A percentile compares a stretch with the other conserved stretches of the same genome.
Conservation (phyloP, 2,888 invertebrate genomes). For the Dasypolia templi region DNA sequence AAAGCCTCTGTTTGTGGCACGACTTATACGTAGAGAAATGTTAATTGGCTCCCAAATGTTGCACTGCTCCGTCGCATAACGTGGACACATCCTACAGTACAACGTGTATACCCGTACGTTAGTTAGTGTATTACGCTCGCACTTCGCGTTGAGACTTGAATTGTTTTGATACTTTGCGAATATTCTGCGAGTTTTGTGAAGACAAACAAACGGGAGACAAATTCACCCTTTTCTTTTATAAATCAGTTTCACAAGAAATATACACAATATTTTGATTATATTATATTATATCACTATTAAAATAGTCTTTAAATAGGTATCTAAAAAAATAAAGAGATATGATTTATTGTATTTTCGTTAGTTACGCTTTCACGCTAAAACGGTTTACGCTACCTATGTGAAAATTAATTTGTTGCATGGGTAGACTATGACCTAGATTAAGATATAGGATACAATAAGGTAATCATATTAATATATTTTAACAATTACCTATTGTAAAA, state of each 20-base stretch:
- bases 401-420: too few species aligned
- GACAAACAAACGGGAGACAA: not conserved
- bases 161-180: not conserved
- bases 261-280: not conserved
- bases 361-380: too few species aligned
- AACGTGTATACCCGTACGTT: conserved; percentile 10
- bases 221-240: not conserved
- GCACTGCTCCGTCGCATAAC: conserved; percentile 18
- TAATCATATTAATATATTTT: too few species aligned
- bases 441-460: too few species aligned
- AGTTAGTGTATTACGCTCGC: conserved; percentile 32
- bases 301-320: too few species aligned
- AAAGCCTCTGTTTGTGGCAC: conserved; percentile 45
- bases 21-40: conserved; percentile 53
- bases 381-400: too few species aligned
- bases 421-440: too few species aligned
- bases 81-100: conserved; percentile 34
- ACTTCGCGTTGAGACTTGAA: conserved; percentile 17
- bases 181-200: not conserved
- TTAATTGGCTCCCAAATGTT: conserved; percentile 60
- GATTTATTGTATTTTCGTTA: too few species aligned
- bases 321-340: too few species aligned
- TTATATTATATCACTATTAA: too few species aligned
- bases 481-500: too few species aligned
- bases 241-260: not conserved